Evolutionary conservation across 2,797 vertebrate species (phyloP).

Genomic region (Anniella stebbinsi): DNA sequence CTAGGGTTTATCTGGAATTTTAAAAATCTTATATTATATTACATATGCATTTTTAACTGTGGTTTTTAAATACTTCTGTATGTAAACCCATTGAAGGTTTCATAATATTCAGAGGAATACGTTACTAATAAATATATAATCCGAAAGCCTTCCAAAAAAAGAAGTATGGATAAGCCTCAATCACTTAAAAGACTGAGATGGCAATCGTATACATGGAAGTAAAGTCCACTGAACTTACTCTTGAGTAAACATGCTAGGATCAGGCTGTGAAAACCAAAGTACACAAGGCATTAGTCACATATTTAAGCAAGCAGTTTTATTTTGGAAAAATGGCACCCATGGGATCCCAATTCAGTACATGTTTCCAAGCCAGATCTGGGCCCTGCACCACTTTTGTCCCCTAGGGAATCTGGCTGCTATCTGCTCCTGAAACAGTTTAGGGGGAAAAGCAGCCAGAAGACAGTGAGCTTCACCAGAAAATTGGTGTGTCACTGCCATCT

Average conservation of each 20-base stretch:
- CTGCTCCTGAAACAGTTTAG: neutral
- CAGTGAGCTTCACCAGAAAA: conserved; percentile 27
- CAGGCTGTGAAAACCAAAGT: neutral
- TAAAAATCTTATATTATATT: too few species aligned
- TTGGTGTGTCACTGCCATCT: neutral
- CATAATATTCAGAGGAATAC: too few species aligned
- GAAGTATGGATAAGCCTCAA: conserved; percentile 9
- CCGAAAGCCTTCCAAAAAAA: fast-evolving
- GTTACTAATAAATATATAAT: too few species aligned
- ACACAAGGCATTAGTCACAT: neutral
- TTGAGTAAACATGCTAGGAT: neutral
- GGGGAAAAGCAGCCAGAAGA: neutral
- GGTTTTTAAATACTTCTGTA: too few species aligned
- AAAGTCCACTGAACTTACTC: neutral
- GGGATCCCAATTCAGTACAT: neutral
- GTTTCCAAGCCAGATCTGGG: neutral
- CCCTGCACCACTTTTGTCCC: neutral
- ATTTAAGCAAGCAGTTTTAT: neutral
- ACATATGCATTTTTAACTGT: too few species aligned
- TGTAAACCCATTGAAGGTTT: too few species aligned
- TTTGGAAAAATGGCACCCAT: neutral
- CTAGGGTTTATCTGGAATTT: too few species aligned
- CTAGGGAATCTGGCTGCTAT: neutral
- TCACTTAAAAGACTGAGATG: neutral
- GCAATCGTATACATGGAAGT: neutral